Conservation (phyloP, 2,113 vertebrate species). For the Ophiodon elongatus region DNA sequence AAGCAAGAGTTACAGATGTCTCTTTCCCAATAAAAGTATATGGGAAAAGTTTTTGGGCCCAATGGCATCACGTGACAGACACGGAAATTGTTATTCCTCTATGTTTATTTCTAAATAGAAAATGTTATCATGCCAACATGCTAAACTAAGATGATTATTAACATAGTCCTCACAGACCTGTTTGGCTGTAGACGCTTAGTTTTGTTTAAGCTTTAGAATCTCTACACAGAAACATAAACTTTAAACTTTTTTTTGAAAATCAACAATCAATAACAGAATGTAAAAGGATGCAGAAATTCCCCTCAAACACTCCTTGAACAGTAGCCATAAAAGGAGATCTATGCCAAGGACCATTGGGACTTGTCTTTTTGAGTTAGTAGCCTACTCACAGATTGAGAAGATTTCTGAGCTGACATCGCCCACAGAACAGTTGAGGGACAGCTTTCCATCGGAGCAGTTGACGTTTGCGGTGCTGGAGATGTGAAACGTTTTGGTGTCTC, state of each 20-base stretch:
- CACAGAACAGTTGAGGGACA: constrained; percentile 55
- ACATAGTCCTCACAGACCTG: background rate
- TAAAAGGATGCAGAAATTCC: background rate
- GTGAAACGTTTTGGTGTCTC: constrained; percentile 24
- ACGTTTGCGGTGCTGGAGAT: constrained; percentile 20
- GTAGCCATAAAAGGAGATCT: background rate
- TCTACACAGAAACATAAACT: background rate
- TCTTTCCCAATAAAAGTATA: too few species aligned
- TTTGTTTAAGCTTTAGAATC: background rate
- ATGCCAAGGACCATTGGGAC: background rate
- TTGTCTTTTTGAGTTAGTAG: background rate
- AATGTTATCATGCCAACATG: background rate
- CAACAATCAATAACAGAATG: background rate
- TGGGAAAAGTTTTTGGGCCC: too few species aligned
- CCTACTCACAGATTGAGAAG: constrained; percentile 66
- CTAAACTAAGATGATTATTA: background rate
- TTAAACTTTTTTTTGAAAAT: background rate
- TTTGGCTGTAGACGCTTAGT: background rate
- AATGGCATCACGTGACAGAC: too few species aligned
- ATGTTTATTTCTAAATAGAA: background rate
- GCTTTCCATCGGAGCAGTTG: constrained; percentile 42
- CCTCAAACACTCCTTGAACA: background rate
- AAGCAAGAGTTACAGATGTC: too few species aligned
- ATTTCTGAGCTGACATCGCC: background rate
- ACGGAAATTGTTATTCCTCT: too few species aligned